Evolutionary conservation across 2,888 invertebrate species (phyloP), one percentile per base, ranked within the genome.

Genomic region (Nemoura dubitans): DNA sequence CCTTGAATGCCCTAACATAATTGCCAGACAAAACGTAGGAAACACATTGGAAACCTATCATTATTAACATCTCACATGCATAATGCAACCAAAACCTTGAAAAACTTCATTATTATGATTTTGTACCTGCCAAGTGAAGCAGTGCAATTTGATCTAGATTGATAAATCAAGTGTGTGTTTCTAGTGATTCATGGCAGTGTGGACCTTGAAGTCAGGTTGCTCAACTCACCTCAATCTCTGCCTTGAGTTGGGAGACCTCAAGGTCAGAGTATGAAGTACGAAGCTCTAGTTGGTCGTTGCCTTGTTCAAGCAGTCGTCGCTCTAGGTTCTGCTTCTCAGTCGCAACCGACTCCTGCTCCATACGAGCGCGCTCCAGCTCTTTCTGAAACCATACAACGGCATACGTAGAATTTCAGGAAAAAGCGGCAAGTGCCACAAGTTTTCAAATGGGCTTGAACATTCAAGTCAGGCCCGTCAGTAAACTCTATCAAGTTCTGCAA

Each of bases 291-390:
- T 87, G 87, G 85, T 94, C 94, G 87, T 94, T 94, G 87, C 96
- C 95, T 80, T 96, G 96, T 90, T 96, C 96, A 89, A 96, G 94
- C 6, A 97, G 92, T 89, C 95, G 95, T 91, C 95, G 94, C 90
- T 97, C 97, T 88, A 97, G 92, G 91, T 96, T 96, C 91, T 95
- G 94, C 92, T 97, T 97, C 90, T 97, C 96, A 0, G 95, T 96
- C 6, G 95, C 95, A 25, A 95, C 96, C 91, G 94, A 95, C 91
- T 97, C 96, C 92, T 98, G 95, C 90, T 97, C 97, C 90, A 96
- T 93, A 89, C 96, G 94, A 7, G 98, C 97, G 89, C 95, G 94
- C 91, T 97, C 97, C 87, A 98, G 92, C 91, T 97, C 93, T 91
- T 92, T 92, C 93, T 93, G 88, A 27, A 89, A 89, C 59, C 36